Evolutionary conservation across 2,113 vertebrate species (phyloP).

Genomic region (Cavia aperea): DNA sequence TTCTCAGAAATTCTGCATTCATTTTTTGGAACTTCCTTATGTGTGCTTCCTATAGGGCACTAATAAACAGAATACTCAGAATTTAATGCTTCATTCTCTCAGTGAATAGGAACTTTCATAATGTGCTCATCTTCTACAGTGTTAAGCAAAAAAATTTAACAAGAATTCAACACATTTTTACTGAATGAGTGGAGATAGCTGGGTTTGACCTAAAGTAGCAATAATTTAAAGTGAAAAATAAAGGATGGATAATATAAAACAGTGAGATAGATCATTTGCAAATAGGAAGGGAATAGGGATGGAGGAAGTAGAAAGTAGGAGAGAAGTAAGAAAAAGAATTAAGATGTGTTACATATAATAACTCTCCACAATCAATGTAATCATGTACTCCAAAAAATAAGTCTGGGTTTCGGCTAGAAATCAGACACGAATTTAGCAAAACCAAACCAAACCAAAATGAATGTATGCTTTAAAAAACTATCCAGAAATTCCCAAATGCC

Average conservation of each 20-base stretch:
- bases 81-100: not conserved
- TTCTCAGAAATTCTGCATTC: not conserved
- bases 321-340: not conserved
- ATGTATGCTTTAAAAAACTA: not conserved
- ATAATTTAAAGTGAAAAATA: not conserved
- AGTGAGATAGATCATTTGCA: not conserved
- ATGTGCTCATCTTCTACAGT: not conserved
- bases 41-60: not conserved
- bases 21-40: not conserved
- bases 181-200: not conserved
- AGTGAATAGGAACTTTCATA: not conserved
- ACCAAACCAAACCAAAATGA: not conserved
- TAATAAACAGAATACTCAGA: not conserved
- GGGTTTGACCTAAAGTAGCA: not conserved
- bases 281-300: not conserved
- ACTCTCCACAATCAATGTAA: not conserved
- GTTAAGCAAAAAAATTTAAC: not conserved
- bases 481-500: not conserved
- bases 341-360: not conserved
- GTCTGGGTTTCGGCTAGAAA: not conserved
- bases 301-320: not conserved
- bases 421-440: not conserved
- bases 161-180: not conserved
- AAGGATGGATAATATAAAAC: not conserved
- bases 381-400: not conserved